These are phyloP conservation scores for Parus major DNA, from an alignment of 2,113 vertebrate genomes.

Conservation along the genomic window DNA sequence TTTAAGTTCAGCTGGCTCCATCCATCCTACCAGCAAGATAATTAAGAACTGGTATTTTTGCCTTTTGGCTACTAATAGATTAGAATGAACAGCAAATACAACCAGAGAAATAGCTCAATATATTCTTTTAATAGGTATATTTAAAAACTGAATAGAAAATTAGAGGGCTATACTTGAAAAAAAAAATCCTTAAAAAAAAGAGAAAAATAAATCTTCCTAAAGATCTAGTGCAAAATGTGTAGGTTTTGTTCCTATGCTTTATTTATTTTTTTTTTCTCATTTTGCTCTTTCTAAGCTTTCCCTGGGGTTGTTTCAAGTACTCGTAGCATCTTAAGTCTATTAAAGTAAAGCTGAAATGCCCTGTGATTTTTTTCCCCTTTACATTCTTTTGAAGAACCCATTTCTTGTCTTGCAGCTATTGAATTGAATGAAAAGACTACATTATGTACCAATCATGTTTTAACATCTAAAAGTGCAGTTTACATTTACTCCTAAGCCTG, in stretches of 20 bases:
- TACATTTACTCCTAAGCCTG: not conserved
- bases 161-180: not conserved
- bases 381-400: not conserved
- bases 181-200: not conserved
- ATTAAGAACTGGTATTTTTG: not conserved
- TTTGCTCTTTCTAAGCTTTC: not conserved
- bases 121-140: not conserved
- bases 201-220: not conserved
- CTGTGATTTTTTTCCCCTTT: not conserved
- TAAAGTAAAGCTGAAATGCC: not conserved
- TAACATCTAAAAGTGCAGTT: not conserved
- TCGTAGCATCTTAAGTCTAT: not conserved
- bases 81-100: not conserved
- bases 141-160: not conserved
- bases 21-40: not conserved
- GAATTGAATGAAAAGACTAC: not conserved
- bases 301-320: not conserved
- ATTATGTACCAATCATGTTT: not conserved
- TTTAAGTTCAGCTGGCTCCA: not conserved
- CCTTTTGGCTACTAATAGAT: not conserved
- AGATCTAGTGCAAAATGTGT: not conserved
- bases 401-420: not conserved
- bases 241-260: not conserved
- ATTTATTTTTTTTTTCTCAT: not conserved
- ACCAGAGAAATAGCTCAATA: not conserved